These are phyloP conservation scores for Himalopsyche anomala DNA, from an alignment of 2,888 invertebrate species.

Conservation along the genomic window DNA sequence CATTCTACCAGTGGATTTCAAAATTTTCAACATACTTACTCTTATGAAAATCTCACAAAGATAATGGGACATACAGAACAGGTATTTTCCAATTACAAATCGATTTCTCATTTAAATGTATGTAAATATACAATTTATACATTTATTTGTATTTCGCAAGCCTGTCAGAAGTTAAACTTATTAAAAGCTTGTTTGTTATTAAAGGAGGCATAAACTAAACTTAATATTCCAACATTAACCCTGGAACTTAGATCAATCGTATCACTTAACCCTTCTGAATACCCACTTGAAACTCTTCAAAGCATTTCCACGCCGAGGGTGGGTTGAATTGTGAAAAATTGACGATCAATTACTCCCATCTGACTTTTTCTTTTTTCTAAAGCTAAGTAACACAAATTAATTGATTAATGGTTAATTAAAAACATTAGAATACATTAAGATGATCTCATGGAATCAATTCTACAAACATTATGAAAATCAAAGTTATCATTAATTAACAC, in stretches of 20 bases:
- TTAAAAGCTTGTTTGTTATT: constrained; percentile 2
- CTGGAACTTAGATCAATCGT: constrained; percentile 12
- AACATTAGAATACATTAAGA: not conserved
- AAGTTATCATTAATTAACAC: too few relatives aligned
- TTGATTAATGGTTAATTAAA: not conserved
- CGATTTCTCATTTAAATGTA: too few relatives aligned
- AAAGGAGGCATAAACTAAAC: not conserved
- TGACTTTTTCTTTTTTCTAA: not conserved
- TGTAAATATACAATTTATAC: too few relatives aligned
- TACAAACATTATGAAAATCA: too few relatives aligned
- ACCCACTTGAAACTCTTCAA: constrained; percentile 22
- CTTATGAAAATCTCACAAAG: too few relatives aligned
- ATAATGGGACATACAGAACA: too few relatives aligned
- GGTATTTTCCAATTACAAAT: too few relatives aligned
- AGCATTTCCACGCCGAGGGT: not conserved
- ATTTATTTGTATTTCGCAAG: not conserved
- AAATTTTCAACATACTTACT: too few relatives aligned
- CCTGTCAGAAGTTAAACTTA: not conserved
- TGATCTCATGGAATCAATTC: not conserved
- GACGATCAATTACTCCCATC: not conserved
- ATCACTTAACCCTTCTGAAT: constrained; percentile 25
- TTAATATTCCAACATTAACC: constrained; percentile 21
- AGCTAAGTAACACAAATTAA: not conserved
- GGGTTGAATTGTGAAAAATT: constrained; percentile 8
- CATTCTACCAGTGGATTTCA: too few relatives aligned